Conservation (phyloP, 1,140 invertebrate species). For the Aphelenchoides besseyi region DNA sequence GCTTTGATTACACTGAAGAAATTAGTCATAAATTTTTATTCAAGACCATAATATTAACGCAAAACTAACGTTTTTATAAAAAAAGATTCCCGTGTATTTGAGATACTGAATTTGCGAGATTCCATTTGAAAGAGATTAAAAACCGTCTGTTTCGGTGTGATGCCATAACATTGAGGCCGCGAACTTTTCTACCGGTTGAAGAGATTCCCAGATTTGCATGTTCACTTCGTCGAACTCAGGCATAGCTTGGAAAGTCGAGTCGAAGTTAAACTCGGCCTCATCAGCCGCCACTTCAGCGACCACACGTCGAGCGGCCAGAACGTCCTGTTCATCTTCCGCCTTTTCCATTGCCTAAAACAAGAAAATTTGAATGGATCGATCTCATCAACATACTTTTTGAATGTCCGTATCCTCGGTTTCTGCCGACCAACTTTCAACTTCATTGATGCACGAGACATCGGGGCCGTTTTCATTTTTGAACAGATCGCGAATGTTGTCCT, state of each 20-base stretch:
- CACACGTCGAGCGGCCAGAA: slow-evolving; percentile 49
- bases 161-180: background rate
- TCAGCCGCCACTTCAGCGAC: slow-evolving; percentile 48
- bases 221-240: background rate
- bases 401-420: slow-evolving; percentile 14
- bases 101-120: too few species aligned
- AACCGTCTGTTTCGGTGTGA: too few species aligned
- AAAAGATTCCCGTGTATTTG: too few species aligned
- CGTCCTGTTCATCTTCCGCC: slow-evolving; percentile 57
- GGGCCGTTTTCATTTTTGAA: slow-evolving; percentile 48
- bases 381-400: slow-evolving; percentile 9
- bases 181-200: background rate
- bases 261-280: slow-evolving; percentile 53
- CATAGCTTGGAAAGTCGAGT: slow-evolving; percentile 22
- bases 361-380: background rate
- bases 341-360: slow-evolving; percentile 48
- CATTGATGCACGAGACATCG: too few species aligned
- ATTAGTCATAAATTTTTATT: too few species aligned
- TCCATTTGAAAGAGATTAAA: too few species aligned
- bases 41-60: too few species aligned
- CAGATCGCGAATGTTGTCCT: slow-evolving; percentile 56
- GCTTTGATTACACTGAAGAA: too few species aligned
- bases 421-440: background rate
- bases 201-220: background rate
- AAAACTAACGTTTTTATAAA: too few species aligned